phyloP scores from a whole-genome alignment of 2,113 vertebrate genomes.

The Tinamus guttatus region DNA sequence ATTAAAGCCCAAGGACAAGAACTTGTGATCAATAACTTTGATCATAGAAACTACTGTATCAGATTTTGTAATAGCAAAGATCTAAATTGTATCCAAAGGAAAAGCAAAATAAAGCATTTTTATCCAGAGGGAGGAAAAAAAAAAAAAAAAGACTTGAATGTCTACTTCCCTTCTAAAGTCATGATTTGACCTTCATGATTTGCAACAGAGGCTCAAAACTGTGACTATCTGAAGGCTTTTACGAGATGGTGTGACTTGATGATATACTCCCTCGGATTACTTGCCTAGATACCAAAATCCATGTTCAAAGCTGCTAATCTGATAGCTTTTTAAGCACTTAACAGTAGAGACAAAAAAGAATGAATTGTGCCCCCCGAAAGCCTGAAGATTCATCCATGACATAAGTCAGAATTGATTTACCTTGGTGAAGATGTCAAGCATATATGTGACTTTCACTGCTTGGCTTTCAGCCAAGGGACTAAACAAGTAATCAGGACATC shows the following conservation, averaged over 20 bases:
- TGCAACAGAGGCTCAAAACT: not conserved
- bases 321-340: not conserved
- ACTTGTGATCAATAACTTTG: not conserved
- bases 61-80: not conserved
- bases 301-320: not conserved
- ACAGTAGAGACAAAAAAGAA: not conserved
- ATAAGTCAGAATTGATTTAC: not conserved
- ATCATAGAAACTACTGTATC: not conserved
- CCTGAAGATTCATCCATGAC: not conserved
- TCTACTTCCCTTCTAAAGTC: not conserved
- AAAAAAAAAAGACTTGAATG: not conserved
- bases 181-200: not conserved
- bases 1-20: not conserved
- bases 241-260: not conserved
- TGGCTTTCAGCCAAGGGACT: not conserved
- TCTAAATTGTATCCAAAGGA: not conserved
- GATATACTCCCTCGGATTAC: not conserved
- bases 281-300: not conserved
- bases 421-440: accelerated
- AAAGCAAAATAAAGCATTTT: not conserved
- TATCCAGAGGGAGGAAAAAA: not conserved
- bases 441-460: not conserved
- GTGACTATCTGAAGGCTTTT: not conserved
- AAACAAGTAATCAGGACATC: not conserved
- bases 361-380: not conserved